Evolutionary conservation across 1,140 invertebrate species (phyloP), one percentile per base, ranked within the genome.

Genomic region (Streblospio benedicti): DNA sequence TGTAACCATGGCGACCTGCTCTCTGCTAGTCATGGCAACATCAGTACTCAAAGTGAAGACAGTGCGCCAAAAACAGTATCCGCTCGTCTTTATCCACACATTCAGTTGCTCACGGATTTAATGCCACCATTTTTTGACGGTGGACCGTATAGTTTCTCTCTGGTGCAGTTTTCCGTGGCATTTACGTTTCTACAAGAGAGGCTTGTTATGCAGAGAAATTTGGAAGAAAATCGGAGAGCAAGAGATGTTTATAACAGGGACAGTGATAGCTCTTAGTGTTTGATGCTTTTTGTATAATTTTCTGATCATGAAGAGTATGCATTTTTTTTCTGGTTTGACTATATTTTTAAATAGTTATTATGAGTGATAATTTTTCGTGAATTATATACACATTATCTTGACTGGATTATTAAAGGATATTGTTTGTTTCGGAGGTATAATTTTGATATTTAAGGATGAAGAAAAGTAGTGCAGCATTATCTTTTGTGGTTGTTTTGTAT

Each of bases 181-280:
- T 62, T 45, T 44, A 54, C 57, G 55, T 58, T 57, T 14, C 25
- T 62, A 16, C 60, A 62, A 47, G 60, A 62, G 18, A 31, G 32
- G 18, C 32, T 47, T 18, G 18, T 62, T 12, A 44, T 62, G 31
- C 57, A 62, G 60, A 58, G n/a, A n/a, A n/a, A n/a, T n/a, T n/a
- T n/a, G n/a, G n/a, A n/a, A n/a, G n/a, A n/a, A n/a, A n/a, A n/a
- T n/a, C n/a, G n/a, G n/a, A n/a, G n/a, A n/a, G n/a, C n/a, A n/a
- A n/a, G n/a, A n/a, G n/a, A n/a, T n/a, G n/a, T n/a, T n/a, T n/a
- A 44, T 20, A 57, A 57, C 41, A 32, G 41, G 20, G 30, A 18
- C 25, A 57, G 23, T 30, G 43, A 35, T 5, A 52, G 18, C 1
- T 23, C 20, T 52, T 23, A 27, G 50, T 23, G 18, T 1, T 52